Percentiles rank a stretch among this genome's conserved stretches.
phyloP scores from a whole-genome alignment of 2,888 invertebrate genomes.

The Icerya purchasi region DNA sequence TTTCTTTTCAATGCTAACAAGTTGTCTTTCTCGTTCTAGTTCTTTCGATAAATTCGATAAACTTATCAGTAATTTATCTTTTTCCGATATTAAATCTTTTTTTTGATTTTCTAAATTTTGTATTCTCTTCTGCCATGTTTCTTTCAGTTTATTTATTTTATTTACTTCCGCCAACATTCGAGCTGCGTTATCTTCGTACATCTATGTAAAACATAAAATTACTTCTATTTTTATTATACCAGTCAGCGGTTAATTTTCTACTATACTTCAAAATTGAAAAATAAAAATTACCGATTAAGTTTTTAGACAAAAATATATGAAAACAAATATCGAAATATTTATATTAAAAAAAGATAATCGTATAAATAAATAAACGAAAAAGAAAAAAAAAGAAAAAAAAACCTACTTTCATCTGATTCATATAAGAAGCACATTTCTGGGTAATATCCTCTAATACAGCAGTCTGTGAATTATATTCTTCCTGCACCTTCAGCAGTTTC shows the following conservation, averaged over 20 bases:
- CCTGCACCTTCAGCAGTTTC: slow-evolving; percentile 8
- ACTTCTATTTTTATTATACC: too few species aligned
- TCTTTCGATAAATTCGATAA: slow-evolving; percentile 5
- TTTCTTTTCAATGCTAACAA: slow-evolving; percentile 5
- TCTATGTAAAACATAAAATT: slow-evolving; percentile 4
- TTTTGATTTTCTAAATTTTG: slow-evolving; percentile 8
- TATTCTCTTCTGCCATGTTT: slow-evolving; percentile 10
- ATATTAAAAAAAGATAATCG: too few species aligned
- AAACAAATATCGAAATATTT: too few species aligned
- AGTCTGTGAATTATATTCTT: slow-evolving; percentile 7
- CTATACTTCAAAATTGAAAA: too few species aligned
- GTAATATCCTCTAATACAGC: slow-evolving; percentile 6
- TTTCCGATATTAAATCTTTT: slow-evolving; percentile 8
- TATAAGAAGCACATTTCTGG: slow-evolving; percentile 5
- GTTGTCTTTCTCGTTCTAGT: slow-evolving; percentile 3
- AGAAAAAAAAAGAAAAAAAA: neutral
- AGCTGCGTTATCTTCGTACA: slow-evolving; percentile 11
- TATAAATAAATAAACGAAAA: too few species aligned
- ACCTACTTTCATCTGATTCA: slow-evolving; percentile 8
- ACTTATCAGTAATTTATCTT: slow-evolving; percentile 7
- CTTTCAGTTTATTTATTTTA: slow-evolving; percentile 8
- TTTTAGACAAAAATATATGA: too few species aligned
- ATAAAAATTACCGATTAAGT: too few species aligned
- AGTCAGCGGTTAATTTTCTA: too few species aligned
- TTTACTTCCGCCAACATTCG: slow-evolving; percentile 6